These are phyloP conservation scores for Oconnorella tubifera DNA, from an alignment of 2,888 invertebrate genomes.

Conservation along the genomic window DNA sequence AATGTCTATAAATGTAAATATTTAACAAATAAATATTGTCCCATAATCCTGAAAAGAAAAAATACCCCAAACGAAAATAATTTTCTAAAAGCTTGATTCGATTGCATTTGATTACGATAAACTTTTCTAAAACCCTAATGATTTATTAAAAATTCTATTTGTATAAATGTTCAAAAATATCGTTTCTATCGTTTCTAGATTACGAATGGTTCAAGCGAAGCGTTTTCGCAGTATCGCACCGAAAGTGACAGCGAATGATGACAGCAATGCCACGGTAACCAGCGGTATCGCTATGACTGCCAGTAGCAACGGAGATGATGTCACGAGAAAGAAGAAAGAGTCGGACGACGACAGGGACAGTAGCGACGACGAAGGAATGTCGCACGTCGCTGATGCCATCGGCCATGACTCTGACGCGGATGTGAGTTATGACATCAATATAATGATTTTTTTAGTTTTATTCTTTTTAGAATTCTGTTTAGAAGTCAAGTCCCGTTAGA, in stretches of 20 bases:
- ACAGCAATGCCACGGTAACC: constrained; percentile 22
- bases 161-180: too few relatives aligned
- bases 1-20: too few relatives aligned
- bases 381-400: constrained; percentile 71
- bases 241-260: constrained; percentile 25
- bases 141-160: too few relatives aligned
- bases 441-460: not conserved
- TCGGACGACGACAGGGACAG: constrained; percentile 62
- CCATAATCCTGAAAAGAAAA: too few relatives aligned
- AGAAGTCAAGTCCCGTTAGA: too few relatives aligned
- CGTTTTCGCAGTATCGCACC: constrained; percentile 22
- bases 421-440: constrained; percentile 20
- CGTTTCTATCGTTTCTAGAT: too few relatives aligned
- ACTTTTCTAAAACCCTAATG: too few relatives aligned
- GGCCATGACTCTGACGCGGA: constrained; percentile 51
- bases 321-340: constrained; percentile 68
- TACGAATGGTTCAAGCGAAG: constrained; percentile 31
- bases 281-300: not conserved
- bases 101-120: too few relatives aligned
- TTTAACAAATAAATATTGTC: too few relatives aligned
- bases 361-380: constrained; percentile 40
- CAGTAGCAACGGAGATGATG: constrained; percentile 10
- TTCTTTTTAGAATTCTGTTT: too few relatives aligned
- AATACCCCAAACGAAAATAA: too few relatives aligned
- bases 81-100: too few relatives aligned